Evolutionary conservation across 2,113 vertebrate genomes (phyloP), one percentile per base, ranked within the genome.

Genomic region (Urocynchramus pylzowi): DNA sequence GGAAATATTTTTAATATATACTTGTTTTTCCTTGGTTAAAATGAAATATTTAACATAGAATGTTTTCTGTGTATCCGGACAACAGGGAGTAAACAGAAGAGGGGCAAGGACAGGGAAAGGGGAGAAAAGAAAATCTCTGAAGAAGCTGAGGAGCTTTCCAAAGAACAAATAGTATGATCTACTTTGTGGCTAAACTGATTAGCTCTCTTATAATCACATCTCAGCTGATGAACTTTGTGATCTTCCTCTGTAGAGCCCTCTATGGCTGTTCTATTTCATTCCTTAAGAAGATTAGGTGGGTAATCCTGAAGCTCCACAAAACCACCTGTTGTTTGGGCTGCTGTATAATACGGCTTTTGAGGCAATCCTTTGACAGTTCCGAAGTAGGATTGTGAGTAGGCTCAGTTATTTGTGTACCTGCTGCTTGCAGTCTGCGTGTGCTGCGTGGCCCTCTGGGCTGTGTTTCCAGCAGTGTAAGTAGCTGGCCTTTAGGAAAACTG

Each of bases 121-220:
- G 52, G 63, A 83, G 83, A 50, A 68, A 41, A 78, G 50, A 89
- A 64, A 90, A 60, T 92, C 37, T 63, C 30, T 5, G 27, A 65
- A 69, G 67, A 94, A 75, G 70, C 81, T 87, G 68, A 95, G 61
- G 47, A 91, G 90, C 84, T 94, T 87, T 95, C 57, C 27, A n/a
- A 75, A 63, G 90, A 91, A 50, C 87, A 86, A 87, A 94, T 93
- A 85, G n/a, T 27, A 81, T 90, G 85, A 90, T 93, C 94, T 95
- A 87, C 81, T 96, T 94, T 94, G 67, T 77, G 31, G 73, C 7
- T 96, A 84, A 97, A 97, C 96, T 96, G 95, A 97, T 97, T 95
- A 96, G 78, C 65, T 93, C 57, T 79, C 45, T 80, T 79, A 88
- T 95, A 96, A 97, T 97, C 95, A 64, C 82, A 91, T 96, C 84